Conservation (phyloP, 2,113 vertebrate species). For the Oncorhynchus nerka region DNA sequence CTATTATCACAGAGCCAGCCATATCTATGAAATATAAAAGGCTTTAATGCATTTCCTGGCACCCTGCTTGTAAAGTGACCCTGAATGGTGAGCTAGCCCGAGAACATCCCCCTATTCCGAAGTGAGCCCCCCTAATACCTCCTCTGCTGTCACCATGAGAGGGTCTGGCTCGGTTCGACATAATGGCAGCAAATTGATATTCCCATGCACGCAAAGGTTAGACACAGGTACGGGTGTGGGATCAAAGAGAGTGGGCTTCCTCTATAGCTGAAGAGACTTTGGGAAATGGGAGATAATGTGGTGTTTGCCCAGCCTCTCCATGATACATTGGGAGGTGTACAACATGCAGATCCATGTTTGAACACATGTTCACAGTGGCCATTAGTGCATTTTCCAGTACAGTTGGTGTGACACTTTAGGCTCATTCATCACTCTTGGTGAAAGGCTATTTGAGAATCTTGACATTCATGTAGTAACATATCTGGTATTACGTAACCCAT, state of each 20-base stretch:
- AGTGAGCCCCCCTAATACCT: too few relatives aligned
- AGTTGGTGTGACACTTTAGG: background rate
- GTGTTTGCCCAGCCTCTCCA: background rate
- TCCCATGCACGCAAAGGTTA: background rate
- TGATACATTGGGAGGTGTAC: background rate
- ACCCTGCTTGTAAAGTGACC: background rate
- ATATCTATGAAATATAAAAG: background rate
- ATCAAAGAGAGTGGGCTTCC: too few relatives aligned
- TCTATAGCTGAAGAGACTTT: constrained; percentile 1
- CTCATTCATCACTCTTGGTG: constrained; percentile 31
- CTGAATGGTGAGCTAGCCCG: background rate
- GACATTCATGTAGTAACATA: constrained; percentile 25
- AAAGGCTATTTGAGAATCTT: constrained; percentile 22
- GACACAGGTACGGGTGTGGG: background rate
- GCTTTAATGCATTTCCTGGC: background rate
- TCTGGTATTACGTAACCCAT: constrained; percentile 25
- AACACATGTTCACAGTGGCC: constrained; percentile 36
- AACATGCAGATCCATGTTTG: constrained; percentile 22
- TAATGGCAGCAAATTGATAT: background rate
- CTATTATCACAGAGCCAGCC: too few relatives aligned
- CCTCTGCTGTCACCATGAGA: background rate
- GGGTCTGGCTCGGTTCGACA: background rate
- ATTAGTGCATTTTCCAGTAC: too few relatives aligned
- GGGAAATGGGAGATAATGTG: background rate
- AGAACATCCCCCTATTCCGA: background rate